These are phyloP conservation scores for Notamacropus eugenii DNA, from an alignment of 2,797 vertebrate genomes.

Conservation along the genomic window DNA sequence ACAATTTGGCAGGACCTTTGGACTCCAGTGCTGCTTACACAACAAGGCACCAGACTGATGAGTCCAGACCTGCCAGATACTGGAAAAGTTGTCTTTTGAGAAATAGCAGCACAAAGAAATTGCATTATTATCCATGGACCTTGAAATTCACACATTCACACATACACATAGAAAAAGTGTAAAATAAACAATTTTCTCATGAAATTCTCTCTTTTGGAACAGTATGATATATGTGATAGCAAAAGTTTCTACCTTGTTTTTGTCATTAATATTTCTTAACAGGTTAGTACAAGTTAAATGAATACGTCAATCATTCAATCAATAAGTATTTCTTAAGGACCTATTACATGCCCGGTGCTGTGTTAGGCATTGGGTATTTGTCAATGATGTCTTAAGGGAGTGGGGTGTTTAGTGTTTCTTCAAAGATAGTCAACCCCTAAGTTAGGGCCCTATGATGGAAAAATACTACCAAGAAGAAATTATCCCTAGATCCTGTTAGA, in stretches of 20 bases:
- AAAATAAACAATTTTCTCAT: neutral
- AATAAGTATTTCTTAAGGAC: neutral
- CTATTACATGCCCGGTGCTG: neutral
- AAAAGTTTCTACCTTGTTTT: neutral
- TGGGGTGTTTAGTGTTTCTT: neutral
- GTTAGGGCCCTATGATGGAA: constrained; percentile 36
- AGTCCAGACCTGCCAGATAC: neutral
- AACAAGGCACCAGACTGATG: neutral
- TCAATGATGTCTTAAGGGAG: neutral
- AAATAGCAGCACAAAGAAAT: neutral
- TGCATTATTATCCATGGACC: constrained; percentile 4
- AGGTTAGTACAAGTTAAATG: neutral
- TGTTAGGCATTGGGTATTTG: neutral
- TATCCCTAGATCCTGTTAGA: neutral
- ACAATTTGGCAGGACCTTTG: neutral
- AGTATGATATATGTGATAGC: neutral
- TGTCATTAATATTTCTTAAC: constrained; percentile 16
- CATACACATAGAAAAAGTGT: neutral
- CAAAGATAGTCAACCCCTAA: constrained; percentile 6
- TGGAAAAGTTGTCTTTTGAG: neutral
- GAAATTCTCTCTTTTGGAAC: neutral
- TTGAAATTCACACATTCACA: neutral
- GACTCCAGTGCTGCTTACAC: neutral
- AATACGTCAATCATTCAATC: neutral
- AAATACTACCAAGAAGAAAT: neutral